A percentile compares a stretch with the other conserved stretches of the same genome.
phyloP scores from a whole-genome alignment of 2,888 invertebrate genomes.

The Emesis russula region DNA sequence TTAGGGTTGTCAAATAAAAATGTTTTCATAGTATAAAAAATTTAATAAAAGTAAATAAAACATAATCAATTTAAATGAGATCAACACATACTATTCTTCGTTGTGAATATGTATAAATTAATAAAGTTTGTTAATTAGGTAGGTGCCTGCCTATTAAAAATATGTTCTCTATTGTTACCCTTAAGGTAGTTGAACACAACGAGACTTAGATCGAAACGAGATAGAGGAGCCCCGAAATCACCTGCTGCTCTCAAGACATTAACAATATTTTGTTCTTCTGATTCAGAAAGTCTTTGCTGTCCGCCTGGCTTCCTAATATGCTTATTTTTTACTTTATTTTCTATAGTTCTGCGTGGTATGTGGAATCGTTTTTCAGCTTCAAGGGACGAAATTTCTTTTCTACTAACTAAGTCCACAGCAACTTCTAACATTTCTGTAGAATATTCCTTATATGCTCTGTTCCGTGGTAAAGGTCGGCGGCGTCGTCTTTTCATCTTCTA shows the following conservation, averaged over 20 bases:
- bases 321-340: slow-evolving; percentile 10
- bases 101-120: slow-evolving; percentile 9
- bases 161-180: too few species aligned
- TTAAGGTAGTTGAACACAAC: too few species aligned
- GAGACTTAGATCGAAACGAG: too few species aligned
- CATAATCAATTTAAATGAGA: not conserved
- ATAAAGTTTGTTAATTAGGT: slow-evolving; percentile 1
- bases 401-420: not conserved
- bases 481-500: not conserved
- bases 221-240: not conserved
- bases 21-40: not conserved
- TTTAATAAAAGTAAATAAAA: slow-evolving; percentile 15
- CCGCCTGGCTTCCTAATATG: slow-evolving; percentile 2
- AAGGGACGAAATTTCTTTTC: not conserved
- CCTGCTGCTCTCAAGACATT: not conserved
- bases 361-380: slow-evolving; percentile 18
- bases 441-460: slow-evolving; percentile 1
- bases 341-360: slow-evolving; percentile 7
- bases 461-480: not conserved
- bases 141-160: not conserved
- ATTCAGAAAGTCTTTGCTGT: slow-evolving; percentile 11
- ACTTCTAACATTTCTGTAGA: slow-evolving; percentile 6
- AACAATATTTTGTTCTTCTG: slow-evolving; percentile 14
- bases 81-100: not conserved
- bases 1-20: too few species aligned